These are phyloP conservation scores for Diabrotica undecimpunctata DNA, from an alignment of 1,140 invertebrate genomes.

Conservation along the genomic window DNA sequence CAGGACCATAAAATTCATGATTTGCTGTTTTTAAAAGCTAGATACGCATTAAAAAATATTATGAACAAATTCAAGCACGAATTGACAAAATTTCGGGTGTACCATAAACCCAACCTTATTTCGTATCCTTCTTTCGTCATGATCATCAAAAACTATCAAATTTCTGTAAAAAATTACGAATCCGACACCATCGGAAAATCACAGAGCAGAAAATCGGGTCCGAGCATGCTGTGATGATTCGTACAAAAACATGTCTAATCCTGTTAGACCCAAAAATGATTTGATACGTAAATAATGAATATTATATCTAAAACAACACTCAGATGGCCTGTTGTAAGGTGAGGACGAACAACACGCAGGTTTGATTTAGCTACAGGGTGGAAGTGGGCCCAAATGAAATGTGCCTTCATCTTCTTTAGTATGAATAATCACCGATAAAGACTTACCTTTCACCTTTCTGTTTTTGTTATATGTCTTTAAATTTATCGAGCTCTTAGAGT, in stretches of 20 bases:
- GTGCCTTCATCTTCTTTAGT: too few relatives aligned
- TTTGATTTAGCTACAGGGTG: conserved; percentile 2
- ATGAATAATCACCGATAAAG: too few relatives aligned
- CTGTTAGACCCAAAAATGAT: conserved; percentile 12
- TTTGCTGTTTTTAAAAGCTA: too few relatives aligned
- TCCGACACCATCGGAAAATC: conserved; percentile 12
- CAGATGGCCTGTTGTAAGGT: conserved; percentile 10
- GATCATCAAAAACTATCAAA: background rate
- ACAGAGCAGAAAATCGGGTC: conserved; percentile 14
- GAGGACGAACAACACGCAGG: conserved; percentile 12
- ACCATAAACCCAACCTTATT: too few relatives aligned
- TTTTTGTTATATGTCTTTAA: too few relatives aligned
- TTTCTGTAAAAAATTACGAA: conserved; percentile 13
- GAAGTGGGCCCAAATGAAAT: background rate
- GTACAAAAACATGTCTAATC: conserved; percentile 15
- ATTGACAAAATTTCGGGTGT: too few relatives aligned
- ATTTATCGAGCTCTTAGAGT: too few relatives aligned
- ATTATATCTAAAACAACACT: conserved; percentile 20
- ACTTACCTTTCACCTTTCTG: too few relatives aligned
- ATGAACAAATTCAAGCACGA: too few relatives aligned
- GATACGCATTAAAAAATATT: too few relatives aligned
- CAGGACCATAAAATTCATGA: too few relatives aligned
- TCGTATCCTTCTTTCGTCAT: too few relatives aligned
- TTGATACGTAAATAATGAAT: conserved; percentile 16
- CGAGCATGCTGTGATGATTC: conserved; percentile 15